Base-by-base conservation (phyloP, 2,888 invertebrate genomes). In the Dusona sp. region DNA sequence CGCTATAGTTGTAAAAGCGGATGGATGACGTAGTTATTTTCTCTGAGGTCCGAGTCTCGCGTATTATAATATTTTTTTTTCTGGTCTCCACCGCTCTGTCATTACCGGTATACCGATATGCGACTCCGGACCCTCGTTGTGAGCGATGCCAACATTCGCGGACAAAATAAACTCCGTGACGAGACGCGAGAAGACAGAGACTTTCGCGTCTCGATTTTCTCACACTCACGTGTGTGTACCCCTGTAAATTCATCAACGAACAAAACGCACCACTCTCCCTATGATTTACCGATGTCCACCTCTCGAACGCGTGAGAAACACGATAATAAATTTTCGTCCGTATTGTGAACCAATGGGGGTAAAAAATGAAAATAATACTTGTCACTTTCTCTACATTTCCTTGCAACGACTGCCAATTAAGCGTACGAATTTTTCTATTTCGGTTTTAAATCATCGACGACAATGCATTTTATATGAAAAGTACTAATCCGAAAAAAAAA, bases 21-120 rank as follows among this genome's bases (percentile, higher is more conserved):
- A 79, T 73, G 80, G 78, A 67, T 82, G 78, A 65, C 81, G 65
- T 68, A 64, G 29, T 61, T 74, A 57, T 42, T 25, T 29, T 38
- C 38, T 25, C 38, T 73, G 22, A 65, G 38, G 83, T 70, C 68
- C 45, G 67, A 65, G 83, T 42, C 67, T 70, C 74, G 48, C 65
- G 57, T 42, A 61, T 61, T 70, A 54, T 42, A 61, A 45, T 57
- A 61, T 70, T 51, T 54, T 48, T 75, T 84, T 87, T 83, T 84
- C 87, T 81, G 81, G 80, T 84, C 83, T 75, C 65, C 61, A 84
- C 89, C 90, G 90, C 92, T 91, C 89, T 92, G 88, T 92, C 91
- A 91, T 92, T 92, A 92, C 88, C 78, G 57, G 68, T 74, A 38
- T 54, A 78, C 25, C 25, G 38, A 54, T 68, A 25, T 25, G 22